Evolutionary conservation across 2,113 vertebrate species (phyloP).

Genomic region (Centropristis striata): DNA sequence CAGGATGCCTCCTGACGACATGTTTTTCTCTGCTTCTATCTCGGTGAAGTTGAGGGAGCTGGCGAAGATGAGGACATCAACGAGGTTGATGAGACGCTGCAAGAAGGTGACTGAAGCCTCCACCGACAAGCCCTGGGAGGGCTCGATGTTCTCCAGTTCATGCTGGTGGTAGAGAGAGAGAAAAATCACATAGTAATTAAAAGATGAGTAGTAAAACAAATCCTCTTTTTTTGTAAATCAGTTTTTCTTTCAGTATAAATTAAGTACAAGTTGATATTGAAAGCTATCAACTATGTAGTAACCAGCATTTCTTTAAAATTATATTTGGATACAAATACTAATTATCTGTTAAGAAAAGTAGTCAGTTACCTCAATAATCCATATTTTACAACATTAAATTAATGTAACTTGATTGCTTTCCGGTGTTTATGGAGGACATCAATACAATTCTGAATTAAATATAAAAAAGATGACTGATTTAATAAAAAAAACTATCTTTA

Average conservation of each 20-base stretch:
- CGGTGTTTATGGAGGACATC: too few species aligned
- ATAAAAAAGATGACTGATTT: too few species aligned
- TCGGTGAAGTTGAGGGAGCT: slow-evolving; percentile 97
- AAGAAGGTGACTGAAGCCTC: slow-evolving; percentile 95
- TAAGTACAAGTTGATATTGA: not conserved
- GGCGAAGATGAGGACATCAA: slow-evolving; percentile 97
- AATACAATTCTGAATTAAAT: too few species aligned
- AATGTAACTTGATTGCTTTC: too few species aligned
- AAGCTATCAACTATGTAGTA: not conserved
- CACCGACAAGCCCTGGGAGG: slow-evolving; percentile 93
- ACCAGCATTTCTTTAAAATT: too few species aligned
- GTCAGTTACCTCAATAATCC: too few species aligned
- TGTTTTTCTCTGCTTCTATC: slow-evolving; percentile 99
- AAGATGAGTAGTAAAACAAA: not conserved
- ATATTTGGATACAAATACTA: too few species aligned
- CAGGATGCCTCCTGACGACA: slow-evolving; percentile 97
- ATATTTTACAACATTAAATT: too few species aligned
- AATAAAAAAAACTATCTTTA: too few species aligned
- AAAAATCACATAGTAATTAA: not conserved
- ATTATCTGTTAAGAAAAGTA: too few species aligned
- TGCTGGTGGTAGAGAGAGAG: slow-evolving; percentile 83
- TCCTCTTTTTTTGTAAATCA: not conserved
- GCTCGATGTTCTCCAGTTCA: slow-evolving; percentile 95
- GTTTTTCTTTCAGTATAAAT: not conserved
- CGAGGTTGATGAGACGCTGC: slow-evolving; percentile 94